Evolutionary conservation across 30 jellyfish, hydroid and myxozoan species (phyloP), one percentile per base, ranked within the genome.

Genomic region (Cassiopea xamachana): DNA sequence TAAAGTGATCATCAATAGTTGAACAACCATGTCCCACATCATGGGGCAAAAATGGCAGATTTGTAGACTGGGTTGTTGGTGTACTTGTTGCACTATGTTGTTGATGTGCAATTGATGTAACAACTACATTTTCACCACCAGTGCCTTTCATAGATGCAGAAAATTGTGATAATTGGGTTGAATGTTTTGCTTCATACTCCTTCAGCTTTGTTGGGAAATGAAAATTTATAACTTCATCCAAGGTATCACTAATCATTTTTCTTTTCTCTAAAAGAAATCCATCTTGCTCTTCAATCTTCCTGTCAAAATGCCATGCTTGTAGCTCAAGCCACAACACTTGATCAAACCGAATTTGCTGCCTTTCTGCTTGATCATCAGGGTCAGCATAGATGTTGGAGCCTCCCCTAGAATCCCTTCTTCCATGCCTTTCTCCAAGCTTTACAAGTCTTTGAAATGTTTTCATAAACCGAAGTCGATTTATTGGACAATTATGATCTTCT

Each of bases 271-370:
- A 83, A 44, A 94, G 92, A 62, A 39, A 77, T 60, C 51, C 73
- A 69, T 94, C 98, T 47, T 94, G 97, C 43, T 89, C 96, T 61
- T 84, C 94, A 67, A 94, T 75, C 69, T 84, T 80, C 19, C 92
- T 51, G 7, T 94, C 97, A 70, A 59, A 60, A 16, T 82, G 93
- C 97, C 97, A 79, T 48, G 98, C 98, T 55, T 90, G 94, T 72
- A 94, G 89, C 70, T 94, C 97, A 17, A 94, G 92, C 98, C 98
- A 94, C 77, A 94, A 86, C 2, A 94, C 80, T 61, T 89, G 97
- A 51, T 90, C 92, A 83, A 80, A 90, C 18, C 81, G 96, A 10
- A 89, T 96, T 75, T 94, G 94, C 69, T 73, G 77, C 48, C n/a
- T 90, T 49, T 47, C 75, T n/a, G 77, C 51, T 5, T 48, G 85